Evolutionary conservation across 2,888 invertebrate genomes (phyloP).

Genomic region (Leucania comma): DNA sequence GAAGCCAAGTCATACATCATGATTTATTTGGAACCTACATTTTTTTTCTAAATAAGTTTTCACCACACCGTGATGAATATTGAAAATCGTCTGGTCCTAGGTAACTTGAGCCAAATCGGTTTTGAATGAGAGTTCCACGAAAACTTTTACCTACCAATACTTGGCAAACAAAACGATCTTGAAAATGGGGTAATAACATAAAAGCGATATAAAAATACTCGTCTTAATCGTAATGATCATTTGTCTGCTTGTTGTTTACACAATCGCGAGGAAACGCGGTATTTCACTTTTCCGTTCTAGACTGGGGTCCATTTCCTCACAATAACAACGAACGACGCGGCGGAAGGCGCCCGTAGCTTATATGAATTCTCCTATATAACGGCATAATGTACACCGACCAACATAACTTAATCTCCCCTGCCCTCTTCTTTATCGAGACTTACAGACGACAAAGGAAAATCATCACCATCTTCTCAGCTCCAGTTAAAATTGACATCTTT

Average conservation of each 20-base stretch:
- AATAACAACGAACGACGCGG: conserved; percentile 75
- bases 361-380: conserved; percentile 80
- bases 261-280: conserved; percentile 62
- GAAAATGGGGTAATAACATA: conserved; percentile 32
- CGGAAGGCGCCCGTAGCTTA: conserved; percentile 80
- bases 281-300: conserved; percentile 79
- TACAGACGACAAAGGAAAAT: conserved; percentile 55
- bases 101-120: conserved; percentile 61
- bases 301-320: conserved; percentile 82
- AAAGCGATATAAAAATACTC: conserved; percentile 39
- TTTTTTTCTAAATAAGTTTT: conserved; percentile 27
- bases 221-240: conserved; percentile 56
- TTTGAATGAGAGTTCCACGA: conserved; percentile 54
- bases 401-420: conserved; percentile 65
- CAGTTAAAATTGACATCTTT: conserved; percentile 65
- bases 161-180: conserved; percentile 52
- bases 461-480: conserved; percentile 65
- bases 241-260: conserved; percentile 59
- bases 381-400: conserved; percentile 65
- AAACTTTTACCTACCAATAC: conserved; percentile 52
- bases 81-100: conserved; percentile 46
- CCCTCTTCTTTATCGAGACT: conserved; percentile 45
- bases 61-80: conserved; percentile 49
- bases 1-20: background rate
- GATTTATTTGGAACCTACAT: background rate